phyloP scores from a whole-genome alignment of 2,888 invertebrate species.

The Cancer borealis region DNA sequence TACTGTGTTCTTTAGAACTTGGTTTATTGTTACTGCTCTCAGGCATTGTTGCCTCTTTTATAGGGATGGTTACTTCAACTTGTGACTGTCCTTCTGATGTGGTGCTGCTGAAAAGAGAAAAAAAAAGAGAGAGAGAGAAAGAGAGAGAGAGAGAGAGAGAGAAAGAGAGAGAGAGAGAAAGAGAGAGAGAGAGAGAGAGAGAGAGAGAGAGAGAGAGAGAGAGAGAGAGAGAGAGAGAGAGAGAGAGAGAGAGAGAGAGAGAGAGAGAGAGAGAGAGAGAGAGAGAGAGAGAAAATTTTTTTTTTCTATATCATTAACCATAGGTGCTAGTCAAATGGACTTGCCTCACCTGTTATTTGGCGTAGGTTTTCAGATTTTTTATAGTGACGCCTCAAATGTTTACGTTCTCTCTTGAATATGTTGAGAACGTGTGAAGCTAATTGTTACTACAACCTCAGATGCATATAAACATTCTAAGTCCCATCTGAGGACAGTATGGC shows the following conservation, averaged over 20 bases:
- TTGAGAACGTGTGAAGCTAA: too few species aligned
- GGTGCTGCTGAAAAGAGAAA: neutral
- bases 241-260: constrained; percentile 45
- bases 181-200: constrained; percentile 46
- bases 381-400: too few species aligned
- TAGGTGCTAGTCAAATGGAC: too few species aligned
- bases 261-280: constrained; percentile 40
- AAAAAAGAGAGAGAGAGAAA: neutral
- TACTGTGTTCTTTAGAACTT: neutral
- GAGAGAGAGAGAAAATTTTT: too few species aligned
- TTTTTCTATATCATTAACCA: too few species aligned
- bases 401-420: too few species aligned
- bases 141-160: constrained; percentile 45
- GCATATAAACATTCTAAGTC: too few species aligned
- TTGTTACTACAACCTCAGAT: too few species aligned
- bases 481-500: too few species aligned
- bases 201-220: constrained; percentile 16
- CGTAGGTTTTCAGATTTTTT: too few species aligned
- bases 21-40: neutral
- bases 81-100: neutral
- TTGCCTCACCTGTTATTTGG: too few species aligned
- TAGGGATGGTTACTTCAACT: neutral
- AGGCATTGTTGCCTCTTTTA: neutral
- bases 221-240: constrained; percentile 42
- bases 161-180: constrained; percentile 54